A percentile compares a stretch with the other conserved stretches of the same genome.
Conservation (phyloP, 2,113 vertebrate genomes). For the Salvelinus sp. region DNA sequence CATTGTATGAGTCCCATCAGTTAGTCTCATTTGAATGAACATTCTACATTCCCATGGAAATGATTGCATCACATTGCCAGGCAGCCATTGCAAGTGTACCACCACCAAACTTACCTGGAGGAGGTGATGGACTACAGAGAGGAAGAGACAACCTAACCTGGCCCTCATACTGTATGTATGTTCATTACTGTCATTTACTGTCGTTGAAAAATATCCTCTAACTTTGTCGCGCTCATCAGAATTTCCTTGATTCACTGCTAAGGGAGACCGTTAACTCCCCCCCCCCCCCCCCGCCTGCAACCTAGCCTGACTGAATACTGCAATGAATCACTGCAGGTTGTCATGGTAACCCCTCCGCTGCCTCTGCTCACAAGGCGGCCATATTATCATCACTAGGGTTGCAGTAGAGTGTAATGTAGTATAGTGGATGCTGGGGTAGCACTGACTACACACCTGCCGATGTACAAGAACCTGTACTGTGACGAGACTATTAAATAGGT, state of each 20-base stretch:
- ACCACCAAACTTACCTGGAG: too few relatives aligned
- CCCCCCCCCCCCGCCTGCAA: neutral
- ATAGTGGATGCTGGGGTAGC: neutral
- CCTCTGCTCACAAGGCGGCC: neutral
- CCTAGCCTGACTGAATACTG: neutral
- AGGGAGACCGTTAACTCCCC: neutral
- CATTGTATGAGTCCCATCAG: too few relatives aligned
- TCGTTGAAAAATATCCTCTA: too few relatives aligned
- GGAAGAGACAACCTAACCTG: neutral
- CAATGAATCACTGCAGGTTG: slow-evolving; percentile 14
- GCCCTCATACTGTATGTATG: neutral
- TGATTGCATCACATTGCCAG: too few relatives aligned
- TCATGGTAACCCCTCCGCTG: slow-evolving; percentile 8
- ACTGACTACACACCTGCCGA: too few relatives aligned
- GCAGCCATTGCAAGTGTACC: too few relatives aligned
- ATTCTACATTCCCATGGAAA: too few relatives aligned
- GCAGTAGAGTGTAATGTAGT: neutral
- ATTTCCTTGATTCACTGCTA: too few relatives aligned
- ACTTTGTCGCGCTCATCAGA: neutral
- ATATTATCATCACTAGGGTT: neutral
- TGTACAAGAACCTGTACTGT: too few relatives aligned
- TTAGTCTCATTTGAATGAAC: too few relatives aligned
- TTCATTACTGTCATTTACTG: too few relatives aligned
- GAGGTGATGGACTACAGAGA: neutral
- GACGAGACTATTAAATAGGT: too few relatives aligned